Evolutionary conservation across 2,113 vertebrate genomes (phyloP).

Genomic region (Podiceps cristatus): DNA sequence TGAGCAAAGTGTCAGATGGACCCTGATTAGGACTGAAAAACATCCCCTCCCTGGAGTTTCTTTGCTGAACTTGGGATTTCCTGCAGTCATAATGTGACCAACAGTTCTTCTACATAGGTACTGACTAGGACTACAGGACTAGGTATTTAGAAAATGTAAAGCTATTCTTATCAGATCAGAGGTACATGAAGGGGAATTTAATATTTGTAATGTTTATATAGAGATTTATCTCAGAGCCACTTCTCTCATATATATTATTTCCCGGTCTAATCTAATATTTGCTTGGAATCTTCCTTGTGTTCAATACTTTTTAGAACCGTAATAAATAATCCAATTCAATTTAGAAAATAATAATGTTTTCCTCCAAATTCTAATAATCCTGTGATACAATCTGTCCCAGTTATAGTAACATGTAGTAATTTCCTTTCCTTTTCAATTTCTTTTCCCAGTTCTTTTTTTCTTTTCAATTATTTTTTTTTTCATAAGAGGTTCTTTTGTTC

Average conservation of each 20-base stretch:
- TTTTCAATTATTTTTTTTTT: constrained; percentile 44
- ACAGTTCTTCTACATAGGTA: constrained; percentile 18
- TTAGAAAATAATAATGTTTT: constrained; percentile 82
- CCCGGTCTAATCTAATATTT: constrained; percentile 78
- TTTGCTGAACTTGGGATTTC: neutral
- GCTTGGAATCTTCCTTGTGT: constrained; percentile 74
- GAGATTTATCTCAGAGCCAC: constrained; percentile 74
- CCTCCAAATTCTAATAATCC: constrained; percentile 79
- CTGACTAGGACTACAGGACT: constrained; percentile 14
- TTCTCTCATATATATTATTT: constrained; percentile 78
- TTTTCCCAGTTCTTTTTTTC: constrained; percentile 57
- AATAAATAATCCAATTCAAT: constrained; percentile 84
- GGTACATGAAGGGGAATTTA: constrained; percentile 75
- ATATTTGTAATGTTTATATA: constrained; percentile 82
- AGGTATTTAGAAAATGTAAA: constrained; percentile 73
- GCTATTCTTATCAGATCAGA: constrained; percentile 69
- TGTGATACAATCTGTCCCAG: constrained; percentile 73
- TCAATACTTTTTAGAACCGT: constrained; percentile 79
- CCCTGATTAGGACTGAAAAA: neutral
- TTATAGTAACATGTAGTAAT: constrained; percentile 75
- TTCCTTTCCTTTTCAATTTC: constrained; percentile 76
- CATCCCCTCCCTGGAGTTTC: neutral
- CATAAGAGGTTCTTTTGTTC: constrained; percentile 57
- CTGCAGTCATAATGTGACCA: neutral
- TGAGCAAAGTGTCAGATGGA: neutral